Conservation (phyloP, 2,888 invertebrate species). For the Chirona hameri region DNA sequence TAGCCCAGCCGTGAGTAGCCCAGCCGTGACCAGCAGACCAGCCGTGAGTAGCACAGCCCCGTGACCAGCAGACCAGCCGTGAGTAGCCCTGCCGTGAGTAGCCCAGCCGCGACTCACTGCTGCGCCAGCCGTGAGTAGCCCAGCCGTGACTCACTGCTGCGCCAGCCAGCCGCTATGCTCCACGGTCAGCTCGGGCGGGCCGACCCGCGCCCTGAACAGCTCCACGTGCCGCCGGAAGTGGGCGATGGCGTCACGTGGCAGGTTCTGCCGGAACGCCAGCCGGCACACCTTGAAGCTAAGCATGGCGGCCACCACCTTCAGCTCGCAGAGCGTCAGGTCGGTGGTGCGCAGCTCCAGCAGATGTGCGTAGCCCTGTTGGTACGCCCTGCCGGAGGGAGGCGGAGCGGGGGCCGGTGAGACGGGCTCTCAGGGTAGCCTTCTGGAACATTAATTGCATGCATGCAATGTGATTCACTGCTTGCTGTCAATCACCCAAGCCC, state of each 20-base stretch:
- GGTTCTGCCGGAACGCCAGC: conserved; percentile 79
- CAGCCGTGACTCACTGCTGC: conserved; percentile 65
- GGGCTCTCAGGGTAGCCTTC: background rate
- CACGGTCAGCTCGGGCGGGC: conserved; percentile 79
- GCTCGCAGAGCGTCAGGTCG: conserved; percentile 87
- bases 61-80: too few relatives aligned
- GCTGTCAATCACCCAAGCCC: too few relatives aligned
- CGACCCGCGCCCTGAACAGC: conserved; percentile 56
- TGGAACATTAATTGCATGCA: too few relatives aligned
- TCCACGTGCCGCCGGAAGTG: conserved; percentile 83
- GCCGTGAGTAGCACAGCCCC: too few relatives aligned
- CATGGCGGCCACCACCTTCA: conserved; percentile 90
- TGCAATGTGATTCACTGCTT: too few relatives aligned
- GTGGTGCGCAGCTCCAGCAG: conserved; percentile 81
- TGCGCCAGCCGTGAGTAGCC: background rate
- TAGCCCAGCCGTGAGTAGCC: too few relatives aligned
- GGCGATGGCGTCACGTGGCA: conserved; percentile 89
- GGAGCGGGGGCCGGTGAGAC: background rate
- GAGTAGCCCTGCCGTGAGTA: too few relatives aligned
- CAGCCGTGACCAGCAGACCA: too few relatives aligned
- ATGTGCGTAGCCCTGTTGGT: conserved; percentile 80
- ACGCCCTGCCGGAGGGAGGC: conserved; percentile 49
- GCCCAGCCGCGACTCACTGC: conserved; percentile 45
- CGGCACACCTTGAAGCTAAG: conserved; percentile 94
- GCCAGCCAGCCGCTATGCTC: conserved; percentile 96